These are phyloP conservation scores for Pinctada fucata DNA, from an alignment of 2,888 invertebrate species.

Conservation along the genomic window DNA sequence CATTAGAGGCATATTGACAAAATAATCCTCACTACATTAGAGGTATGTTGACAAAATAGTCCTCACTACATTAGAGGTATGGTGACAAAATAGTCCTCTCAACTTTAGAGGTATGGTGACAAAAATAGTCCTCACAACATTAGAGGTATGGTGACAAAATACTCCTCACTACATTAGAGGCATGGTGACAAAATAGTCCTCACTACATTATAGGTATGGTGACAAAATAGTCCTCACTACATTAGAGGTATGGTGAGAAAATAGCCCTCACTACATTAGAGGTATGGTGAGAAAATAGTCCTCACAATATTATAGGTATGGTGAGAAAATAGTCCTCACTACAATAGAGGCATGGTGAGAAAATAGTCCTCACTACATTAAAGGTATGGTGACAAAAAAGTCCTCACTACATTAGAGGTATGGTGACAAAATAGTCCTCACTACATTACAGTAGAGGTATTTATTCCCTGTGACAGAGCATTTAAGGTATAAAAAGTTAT, in stretches of 20 bases:
- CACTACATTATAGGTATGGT: too few relatives aligned
- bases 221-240: too few relatives aligned
- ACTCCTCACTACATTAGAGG: conserved; percentile 95
- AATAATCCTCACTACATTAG: too few relatives aligned
- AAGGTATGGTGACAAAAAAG: conserved; percentile 92
- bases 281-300: conserved; percentile 91
- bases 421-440: conserved; percentile 89
- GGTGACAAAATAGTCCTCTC: conserved; percentile 91
- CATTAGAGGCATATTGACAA: too few relatives aligned
- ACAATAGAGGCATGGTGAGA: conserved; percentile 78
- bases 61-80: conserved; percentile 94
- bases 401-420: conserved; percentile 96
- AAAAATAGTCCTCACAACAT: conserved; percentile 96
- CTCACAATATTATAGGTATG: conserved; percentile 94
- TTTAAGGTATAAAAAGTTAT: too few relatives aligned
- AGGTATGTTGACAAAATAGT: conserved; percentile 88
- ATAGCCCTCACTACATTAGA: conserved; percentile 96
- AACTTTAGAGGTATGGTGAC: conserved; percentile 88
- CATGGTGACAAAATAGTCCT: conserved; percentile 76
- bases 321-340: neutral
- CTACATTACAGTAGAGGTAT: conserved; percentile 95
- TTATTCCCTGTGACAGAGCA: too few relatives aligned
- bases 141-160: conserved; percentile 93
- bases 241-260: conserved; percentile 82
- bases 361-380: conserved; percentile 95